Evolutionary conservation across 2,113 vertebrate genomes (phyloP).

Genomic region (Aegotheles bennettii): DNA sequence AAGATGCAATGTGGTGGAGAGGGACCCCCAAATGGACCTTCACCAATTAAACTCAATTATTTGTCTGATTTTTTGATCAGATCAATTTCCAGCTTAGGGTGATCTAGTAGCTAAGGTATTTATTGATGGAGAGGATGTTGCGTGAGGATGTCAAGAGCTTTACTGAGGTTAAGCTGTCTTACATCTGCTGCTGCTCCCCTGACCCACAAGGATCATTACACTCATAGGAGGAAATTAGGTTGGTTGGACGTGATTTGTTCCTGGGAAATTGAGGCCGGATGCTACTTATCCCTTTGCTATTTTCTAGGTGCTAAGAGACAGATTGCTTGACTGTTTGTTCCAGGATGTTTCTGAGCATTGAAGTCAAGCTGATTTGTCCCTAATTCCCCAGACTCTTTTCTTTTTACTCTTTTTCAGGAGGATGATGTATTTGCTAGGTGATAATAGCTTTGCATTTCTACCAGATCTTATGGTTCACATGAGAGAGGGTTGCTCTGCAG

Average conservation of each 20-base stretch:
- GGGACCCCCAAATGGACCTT: not conserved
- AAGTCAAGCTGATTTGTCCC: constrained; percentile 21
- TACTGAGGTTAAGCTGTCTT: constrained; percentile 19
- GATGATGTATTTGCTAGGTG: constrained; percentile 44
- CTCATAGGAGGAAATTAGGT: constrained; percentile 27
- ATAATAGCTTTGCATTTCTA: constrained; percentile 48
- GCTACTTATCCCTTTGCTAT: not conserved
- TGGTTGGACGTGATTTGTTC: constrained; percentile 36
- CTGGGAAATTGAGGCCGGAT: constrained; percentile 33
- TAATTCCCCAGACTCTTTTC: constrained; percentile 15
- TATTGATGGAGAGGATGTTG: not conserved
- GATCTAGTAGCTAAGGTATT: not conserved
- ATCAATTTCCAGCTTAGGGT: not conserved
- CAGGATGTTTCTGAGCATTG: not conserved
- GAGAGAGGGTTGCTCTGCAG: not conserved
- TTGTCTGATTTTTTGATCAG: not conserved
- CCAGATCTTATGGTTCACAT: not conserved
- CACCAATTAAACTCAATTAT: not conserved
- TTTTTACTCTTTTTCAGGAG: not conserved
- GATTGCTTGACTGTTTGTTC: not conserved
- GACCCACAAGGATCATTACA: not conserved
- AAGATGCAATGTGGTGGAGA: not conserved
- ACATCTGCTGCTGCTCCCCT: constrained; percentile 17
- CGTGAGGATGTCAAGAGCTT: not conserved
- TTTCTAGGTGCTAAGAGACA: constrained; percentile 32